Evolutionary conservation across 2,888 invertebrate genomes (phyloP), one percentile per base, ranked within the genome.

Genomic region (Melanchra persicariae): DNA sequence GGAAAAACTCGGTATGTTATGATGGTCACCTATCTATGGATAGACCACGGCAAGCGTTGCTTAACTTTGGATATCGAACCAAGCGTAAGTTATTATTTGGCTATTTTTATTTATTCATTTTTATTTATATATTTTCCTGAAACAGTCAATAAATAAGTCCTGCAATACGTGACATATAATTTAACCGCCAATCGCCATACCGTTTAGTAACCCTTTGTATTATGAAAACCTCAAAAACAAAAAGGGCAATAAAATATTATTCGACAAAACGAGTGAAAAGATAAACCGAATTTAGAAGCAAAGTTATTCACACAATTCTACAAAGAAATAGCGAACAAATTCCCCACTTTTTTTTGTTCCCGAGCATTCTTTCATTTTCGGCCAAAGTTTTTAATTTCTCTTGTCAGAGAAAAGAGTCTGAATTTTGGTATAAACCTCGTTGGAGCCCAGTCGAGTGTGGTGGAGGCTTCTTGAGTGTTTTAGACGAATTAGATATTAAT

Each of bases 371-470:
- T 61, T 57, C 22, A 61, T 67, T 70, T 51, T 8, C 65, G 12
- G 54, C 45, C 34, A 43, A 83, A 79, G 77, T 79, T 82, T 74
- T 71, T 82, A 80, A 84, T 83, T 82, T 80, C 59, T 22, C 74
- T 79, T 76, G 59, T 59, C 49, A 82, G 78, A 47, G 34, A 54
- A 77, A 68, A 51, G 47, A 70, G 61, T 69, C 58, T 12, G 45
- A 22, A 62, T 66, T 57, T 64, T 57, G 17, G 47, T 58, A 61
- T 34, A 54, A 78, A 74, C 63, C 68, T 75, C 52, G 51, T 73
- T 71, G 47, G 49, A 61, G 70, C 12, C 60, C 45, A 59, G 58
- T 70, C 58, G 43, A 69, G 67, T 49, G 54, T 6, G 19, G 54
- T n/a, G 7, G 30, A 22, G 45, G 37, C 24, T 43, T 51, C 65